Base-by-base conservation (phyloP, 2,113 vertebrate genomes). In the Elephantulus edwardii region DNA sequence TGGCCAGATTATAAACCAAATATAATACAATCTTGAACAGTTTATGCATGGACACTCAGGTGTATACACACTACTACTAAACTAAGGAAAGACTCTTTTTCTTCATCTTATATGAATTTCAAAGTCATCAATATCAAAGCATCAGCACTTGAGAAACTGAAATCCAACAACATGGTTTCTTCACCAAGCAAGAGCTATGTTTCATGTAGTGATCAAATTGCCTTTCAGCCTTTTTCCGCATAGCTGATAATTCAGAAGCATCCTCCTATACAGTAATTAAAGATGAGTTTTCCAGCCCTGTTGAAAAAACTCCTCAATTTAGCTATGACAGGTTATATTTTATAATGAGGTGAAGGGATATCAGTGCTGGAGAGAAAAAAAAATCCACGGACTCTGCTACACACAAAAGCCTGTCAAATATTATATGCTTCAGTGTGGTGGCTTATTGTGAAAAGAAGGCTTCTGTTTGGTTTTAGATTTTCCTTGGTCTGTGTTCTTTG, bases 271-370 rank as follows among this genome's bases (percentile, higher is more conserved):
- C n/a, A 86, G 90, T 97, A 97, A 98, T 97, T 97, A 97, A 97
- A 96, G 95, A 95, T 95, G 0, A 97, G 85, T 96, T 97, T 93
- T 93, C 75, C 84, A 93, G 90, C 76, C 93, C 91, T 72, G 42
- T 96, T 97, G 93, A 97, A 95, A 97, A 96, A 95, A 81, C 89
- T 97, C 93, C 90, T 97, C 75, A 75, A 93, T 97, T 97, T 97
- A 96, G 76, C 86, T 94, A 93, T 96, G 96, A 97, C 96, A 97
- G 96, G 86, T 95, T 94, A 85, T 96, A 95, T 96, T 97, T 97
- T 93, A 96, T 96, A 97, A 97, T 96, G 96, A 97, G 95, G 95
- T 95, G 94, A 97, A 97, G 97, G 96, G 91, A 95, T 95, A 97
- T 93, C 94, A 84, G 62, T 96, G 71, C 76, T 94, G 85, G 86